phyloP scores from a whole-genome alignment of 2,113 vertebrate species.

The Okapia johnstoni region DNA sequence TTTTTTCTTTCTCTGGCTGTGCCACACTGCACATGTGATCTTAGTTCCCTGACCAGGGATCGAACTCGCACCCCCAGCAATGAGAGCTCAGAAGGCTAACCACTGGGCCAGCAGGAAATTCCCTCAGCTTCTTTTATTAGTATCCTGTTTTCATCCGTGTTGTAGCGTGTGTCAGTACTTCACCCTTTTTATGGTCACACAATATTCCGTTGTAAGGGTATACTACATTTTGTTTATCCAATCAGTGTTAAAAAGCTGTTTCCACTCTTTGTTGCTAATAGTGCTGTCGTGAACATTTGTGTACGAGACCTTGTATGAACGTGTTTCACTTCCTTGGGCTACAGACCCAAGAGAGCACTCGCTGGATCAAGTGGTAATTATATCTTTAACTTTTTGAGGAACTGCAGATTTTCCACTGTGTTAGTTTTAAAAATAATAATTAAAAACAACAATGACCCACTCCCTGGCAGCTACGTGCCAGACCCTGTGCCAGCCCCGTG shows the following conservation, averaged over 20 bases:
- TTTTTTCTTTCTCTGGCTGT: background rate
- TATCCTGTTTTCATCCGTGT: accelerated
- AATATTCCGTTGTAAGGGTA: accelerated
- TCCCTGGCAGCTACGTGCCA: background rate
- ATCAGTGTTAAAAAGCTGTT: background rate
- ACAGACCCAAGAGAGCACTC: background rate
- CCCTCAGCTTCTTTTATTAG: background rate
- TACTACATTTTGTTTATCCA: accelerated
- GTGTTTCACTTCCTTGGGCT: background rate
- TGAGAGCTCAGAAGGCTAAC: background rate
- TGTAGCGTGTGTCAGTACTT: accelerated
- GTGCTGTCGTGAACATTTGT: background rate
- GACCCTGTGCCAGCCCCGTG: accelerated
- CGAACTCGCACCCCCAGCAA: accelerated
- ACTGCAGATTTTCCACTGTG: background rate
- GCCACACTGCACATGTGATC: background rate
- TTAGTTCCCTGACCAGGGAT: background rate
- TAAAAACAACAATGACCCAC: background rate
- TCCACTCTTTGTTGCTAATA: background rate
- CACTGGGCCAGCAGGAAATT: background rate
- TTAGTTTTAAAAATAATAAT: background rate
- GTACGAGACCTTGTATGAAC: background rate
- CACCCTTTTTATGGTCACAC: background rate
- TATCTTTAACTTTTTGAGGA: background rate
- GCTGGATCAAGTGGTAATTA: background rate